phyloP scores from a whole-genome alignment of 2,888 invertebrate genomes.

The Diachrysia chrysitis region DNA sequence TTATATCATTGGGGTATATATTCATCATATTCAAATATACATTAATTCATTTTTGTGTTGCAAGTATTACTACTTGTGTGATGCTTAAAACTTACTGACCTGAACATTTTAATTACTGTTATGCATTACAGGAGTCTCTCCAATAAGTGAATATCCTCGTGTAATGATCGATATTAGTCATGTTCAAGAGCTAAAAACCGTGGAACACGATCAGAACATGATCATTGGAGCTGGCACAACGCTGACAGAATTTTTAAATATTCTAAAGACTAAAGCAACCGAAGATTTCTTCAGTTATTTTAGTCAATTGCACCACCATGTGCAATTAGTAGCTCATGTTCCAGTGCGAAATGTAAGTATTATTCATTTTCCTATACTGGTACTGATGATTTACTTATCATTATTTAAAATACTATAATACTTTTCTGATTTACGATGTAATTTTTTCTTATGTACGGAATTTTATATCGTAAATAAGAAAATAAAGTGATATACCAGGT shows the following conservation, averaged over 20 bases:
- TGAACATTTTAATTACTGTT: no score
- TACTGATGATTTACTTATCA: neutral
- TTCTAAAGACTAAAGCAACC: constrained; percentile 70
- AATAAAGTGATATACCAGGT: no score
- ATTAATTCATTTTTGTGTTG: no score
- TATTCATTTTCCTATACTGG: neutral
- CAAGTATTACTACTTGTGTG: no score
- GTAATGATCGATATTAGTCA: constrained; percentile 89
- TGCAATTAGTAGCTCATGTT: constrained; percentile 91
- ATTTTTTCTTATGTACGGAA: no score
- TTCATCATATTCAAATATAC: no score
- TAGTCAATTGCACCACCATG: constrained; percentile 88
- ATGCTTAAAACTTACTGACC: no score
- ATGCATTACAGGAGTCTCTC: constrained; percentile 78
- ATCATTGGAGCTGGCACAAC: constrained; percentile 89
- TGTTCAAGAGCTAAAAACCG: constrained; percentile 87
- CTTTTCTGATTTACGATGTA: no score
- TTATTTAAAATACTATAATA: no score
- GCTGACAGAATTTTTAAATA: constrained; percentile 84
- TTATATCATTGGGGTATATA: no score
- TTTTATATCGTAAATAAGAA: no score
- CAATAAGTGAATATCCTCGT: constrained; percentile 73
- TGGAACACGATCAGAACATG: constrained; percentile 77
- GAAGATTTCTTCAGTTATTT: constrained; percentile 88
- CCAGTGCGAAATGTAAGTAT: constrained; percentile 91